Conservation (phyloP, 2,888 invertebrate species). For the Andrena flavipes region DNA sequence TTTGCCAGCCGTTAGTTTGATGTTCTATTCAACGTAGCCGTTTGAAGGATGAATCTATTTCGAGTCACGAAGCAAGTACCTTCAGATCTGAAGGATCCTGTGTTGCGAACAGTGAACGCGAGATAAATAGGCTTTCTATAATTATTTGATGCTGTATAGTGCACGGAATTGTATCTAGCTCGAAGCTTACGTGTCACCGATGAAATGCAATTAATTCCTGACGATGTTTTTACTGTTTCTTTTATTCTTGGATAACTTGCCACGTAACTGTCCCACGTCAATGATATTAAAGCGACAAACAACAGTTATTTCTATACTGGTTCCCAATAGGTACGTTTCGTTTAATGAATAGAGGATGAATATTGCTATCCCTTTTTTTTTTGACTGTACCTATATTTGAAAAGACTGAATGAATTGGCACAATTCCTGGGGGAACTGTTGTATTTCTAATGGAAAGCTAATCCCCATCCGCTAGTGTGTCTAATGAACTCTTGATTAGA, state of each 20-base stretch:
- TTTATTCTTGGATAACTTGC: constrained; percentile 3
- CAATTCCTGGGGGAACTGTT: background rate
- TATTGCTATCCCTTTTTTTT: background rate
- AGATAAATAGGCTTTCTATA: background rate
- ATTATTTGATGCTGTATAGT: constrained; percentile 6
- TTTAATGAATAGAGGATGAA: too few species aligned
- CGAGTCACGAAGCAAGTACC: background rate
- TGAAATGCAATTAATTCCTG: constrained; percentile 11
- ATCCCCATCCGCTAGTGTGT: constrained; percentile 15
- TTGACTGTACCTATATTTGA: background rate
- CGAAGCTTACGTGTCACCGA: background rate
- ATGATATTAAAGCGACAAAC: background rate
- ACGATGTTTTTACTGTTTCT: background rate
- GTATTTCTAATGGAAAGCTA: constrained; percentile 22
- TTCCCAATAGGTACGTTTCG: background rate
- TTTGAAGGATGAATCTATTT: background rate
- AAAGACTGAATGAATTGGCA: constrained; percentile 5
- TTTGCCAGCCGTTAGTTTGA: background rate
- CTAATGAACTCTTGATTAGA: constrained; percentile 51
- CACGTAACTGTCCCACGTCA: background rate
- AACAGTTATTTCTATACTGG: background rate
- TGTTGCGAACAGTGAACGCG: background rate
- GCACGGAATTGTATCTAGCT: background rate
- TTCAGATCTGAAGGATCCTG: too few species aligned
- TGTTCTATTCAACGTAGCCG: background rate